Percentiles rank a stretch among this genome's conserved stretches.
Evolutionary conservation across 1,140 invertebrate genomes (phyloP).

Genomic region (Subanguina moxae): DNA sequence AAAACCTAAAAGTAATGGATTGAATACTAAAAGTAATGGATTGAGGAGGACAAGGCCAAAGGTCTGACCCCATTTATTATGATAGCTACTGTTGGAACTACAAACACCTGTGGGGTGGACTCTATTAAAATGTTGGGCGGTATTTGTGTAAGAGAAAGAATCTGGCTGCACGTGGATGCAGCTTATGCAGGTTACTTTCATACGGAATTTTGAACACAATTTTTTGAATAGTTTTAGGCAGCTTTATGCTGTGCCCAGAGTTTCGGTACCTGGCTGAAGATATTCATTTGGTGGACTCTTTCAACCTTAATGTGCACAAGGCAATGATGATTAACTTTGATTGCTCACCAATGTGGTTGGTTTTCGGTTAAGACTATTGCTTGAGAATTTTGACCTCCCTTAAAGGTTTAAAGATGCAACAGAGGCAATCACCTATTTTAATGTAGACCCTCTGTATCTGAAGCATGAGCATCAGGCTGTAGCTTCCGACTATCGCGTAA

Average conservation of each 20-base stretch:
- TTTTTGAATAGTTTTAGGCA: constrained; percentile 57
- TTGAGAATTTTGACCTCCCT: constrained; percentile 47
- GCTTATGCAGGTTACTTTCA: constrained; percentile 72
- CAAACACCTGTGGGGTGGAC: constrained; percentile 86
- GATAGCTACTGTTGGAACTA: constrained; percentile 72
- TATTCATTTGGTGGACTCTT: constrained; percentile 62
- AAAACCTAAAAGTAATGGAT: no score
- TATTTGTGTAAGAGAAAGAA: constrained; percentile 71
- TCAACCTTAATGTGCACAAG: constrained; percentile 65
- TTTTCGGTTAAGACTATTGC: no score
- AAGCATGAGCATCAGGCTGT: constrained; percentile 70
- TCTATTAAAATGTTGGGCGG: constrained; percentile 75
- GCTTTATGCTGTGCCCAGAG: constrained; percentile 56
- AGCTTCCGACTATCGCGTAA: constrained; percentile 64
- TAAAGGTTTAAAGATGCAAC: constrained; percentile 63
- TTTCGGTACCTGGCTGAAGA: constrained; percentile 54
- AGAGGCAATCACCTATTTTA: constrained; percentile 73
- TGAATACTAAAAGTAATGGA: no score
- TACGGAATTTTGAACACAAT: not conserved
- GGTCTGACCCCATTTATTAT: constrained; percentile 63
- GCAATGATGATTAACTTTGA: constrained; percentile 65
- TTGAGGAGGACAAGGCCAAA: constrained; percentile 67
- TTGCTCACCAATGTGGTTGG: constrained; percentile 63
- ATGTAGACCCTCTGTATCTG: constrained; percentile 88
- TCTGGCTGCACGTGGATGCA: constrained; percentile 84